Base-by-base conservation (phyloP, 1,140 invertebrate species). In the Drosophila ambigua region DNA sequence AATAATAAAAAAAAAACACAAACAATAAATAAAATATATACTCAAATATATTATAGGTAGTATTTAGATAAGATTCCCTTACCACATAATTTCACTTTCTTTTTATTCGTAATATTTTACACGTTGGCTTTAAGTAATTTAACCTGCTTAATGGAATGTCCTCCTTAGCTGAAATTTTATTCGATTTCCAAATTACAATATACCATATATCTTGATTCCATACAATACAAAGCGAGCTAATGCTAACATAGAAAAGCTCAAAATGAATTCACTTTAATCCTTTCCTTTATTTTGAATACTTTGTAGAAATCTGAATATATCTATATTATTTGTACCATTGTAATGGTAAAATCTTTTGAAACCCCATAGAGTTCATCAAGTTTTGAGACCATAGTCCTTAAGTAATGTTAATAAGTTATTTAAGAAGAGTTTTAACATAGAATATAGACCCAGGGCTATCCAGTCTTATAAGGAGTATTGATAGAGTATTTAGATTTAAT, bases 141-240 rank as follows among this genome's bases (percentile, higher is more conserved):
- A 63, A 68, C 60, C 67, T 77, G 82, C 82, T 88, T 87, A 76
- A 88, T 72, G 83, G 82, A 87, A 87, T 87, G 82, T 83, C 75
- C 75, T 88, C 50, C 54, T 71, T 87, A 88, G 83, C 66, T 82
- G 74, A 78, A 78, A 72, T 78, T 73, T 85, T 66, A 66, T 53
- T 59, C 54, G 45, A 65, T 78, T 67, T 66, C 11, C 61, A 63
- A 43, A 53, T 51, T 63, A 48, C 52, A 20, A 20, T 66, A 60
- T 59, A 64, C 23, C n/a, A 24, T 46, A 72, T 64, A 39, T 76
- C 15, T 57, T 52, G 26, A 39, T 44, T 72, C 55, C 57, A 62
- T 72, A 52, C 55, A 28, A 68, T 46, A 46, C 52, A 41, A 77
- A 66, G 16, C 52, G 51, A 81, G 79, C 66, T 65, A 28, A 65